Evolutionary conservation across 23 tunicate species (phyloP), one percentile per base, ranked within the genome.

Genomic region (Diplosoma virens): DNA sequence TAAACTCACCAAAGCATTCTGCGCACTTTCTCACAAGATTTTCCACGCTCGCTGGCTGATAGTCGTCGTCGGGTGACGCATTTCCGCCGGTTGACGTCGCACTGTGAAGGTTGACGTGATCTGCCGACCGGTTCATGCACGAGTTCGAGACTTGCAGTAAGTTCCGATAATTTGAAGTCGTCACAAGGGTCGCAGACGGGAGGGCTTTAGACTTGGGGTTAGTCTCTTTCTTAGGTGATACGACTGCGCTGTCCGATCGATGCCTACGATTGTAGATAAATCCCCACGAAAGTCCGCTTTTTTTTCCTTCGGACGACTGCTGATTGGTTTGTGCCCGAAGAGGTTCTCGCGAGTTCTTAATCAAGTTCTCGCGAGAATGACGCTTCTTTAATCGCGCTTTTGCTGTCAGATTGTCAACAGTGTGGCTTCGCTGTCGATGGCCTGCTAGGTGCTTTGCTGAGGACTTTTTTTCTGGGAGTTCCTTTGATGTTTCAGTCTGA

Each of bases 1-100:
- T 45, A 25, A 25, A 63, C 86, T 74, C 32, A 87, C 93, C 96
- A 32, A 82, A 89, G 31, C 80, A 82, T 16, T 86, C 79, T 14
- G 96, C 88, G 59, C 87, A 89, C 82, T 64, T 82, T 59, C 84
- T 63, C 24, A 82, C 88, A 24, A 89, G 31, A 47, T 71, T 65
- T 63, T 89, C 96, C 0, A 89, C 96, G 45, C 89, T 84, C 0
- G 96, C 96, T 5, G 96, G 86, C 9, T 58, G 32, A 33, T 59
- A 45, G 1, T 77, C 81, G 24, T 37, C 52, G 2, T 35, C 52
- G 4, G 5, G 20, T 34, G 36, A 18, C 58, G 35, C 33, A 21
- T 18, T 9, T 50, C 46, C 33, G 14, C 25, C 63, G 6, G 21
- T 3, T 28, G 70, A 63, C 22, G 64, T n/a, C 5, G 27, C 27